phyloP scores from a whole-genome alignment of 2,113 vertebrate genomes.

The Cettia cetti region DNA sequence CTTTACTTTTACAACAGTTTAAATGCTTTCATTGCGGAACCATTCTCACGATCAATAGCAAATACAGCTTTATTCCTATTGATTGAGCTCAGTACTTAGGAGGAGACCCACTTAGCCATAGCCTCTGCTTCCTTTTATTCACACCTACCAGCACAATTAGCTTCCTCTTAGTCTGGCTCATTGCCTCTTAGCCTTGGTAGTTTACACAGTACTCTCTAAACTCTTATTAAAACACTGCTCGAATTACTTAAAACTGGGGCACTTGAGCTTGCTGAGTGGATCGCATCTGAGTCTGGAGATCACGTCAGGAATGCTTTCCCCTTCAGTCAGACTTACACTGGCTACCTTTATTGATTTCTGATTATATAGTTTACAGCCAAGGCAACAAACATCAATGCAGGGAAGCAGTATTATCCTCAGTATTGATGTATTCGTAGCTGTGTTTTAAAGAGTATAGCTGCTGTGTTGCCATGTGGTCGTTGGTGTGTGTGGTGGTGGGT shows the following conservation, averaged over 20 bases:
- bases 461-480: not conserved
- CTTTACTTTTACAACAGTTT: not conserved
- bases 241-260: not conserved
- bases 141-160: not conserved
- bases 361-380: not conserved
- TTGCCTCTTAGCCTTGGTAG: not conserved
- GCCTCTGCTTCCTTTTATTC: conserved; percentile 11
- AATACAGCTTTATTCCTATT: not conserved
- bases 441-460: not conserved
- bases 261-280: not conserved
- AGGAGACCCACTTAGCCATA: not conserved
- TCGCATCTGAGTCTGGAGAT: not conserved
- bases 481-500: not conserved
- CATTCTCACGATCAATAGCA: not conserved
- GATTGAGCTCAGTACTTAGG: not conserved
- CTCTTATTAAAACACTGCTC: not conserved
- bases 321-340: not conserved
- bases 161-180: not conserved
- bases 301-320: not conserved
- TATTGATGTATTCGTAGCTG: not conserved
- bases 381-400: not conserved
- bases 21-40: not conserved
- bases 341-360: not conserved
- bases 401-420: not conserved
- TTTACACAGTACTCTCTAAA: not conserved